phyloP scores from a whole-genome alignment of 1,140 invertebrate genomes.

The Panagrolaimus sp. region DNA sequence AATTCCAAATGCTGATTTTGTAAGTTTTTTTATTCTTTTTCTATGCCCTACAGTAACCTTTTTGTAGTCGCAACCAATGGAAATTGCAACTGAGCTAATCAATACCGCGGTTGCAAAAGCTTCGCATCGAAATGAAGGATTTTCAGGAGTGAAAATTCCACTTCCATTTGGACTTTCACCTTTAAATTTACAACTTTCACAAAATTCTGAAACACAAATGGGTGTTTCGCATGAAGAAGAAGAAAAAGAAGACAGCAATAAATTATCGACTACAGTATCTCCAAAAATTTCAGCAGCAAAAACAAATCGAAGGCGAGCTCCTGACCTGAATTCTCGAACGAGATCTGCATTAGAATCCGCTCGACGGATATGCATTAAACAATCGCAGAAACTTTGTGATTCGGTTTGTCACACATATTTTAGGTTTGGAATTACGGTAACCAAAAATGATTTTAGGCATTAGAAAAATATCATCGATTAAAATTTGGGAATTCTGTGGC shows the following conservation, averaged over 20 bases:
- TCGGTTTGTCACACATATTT: background rate
- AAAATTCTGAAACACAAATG: conserved; percentile 20
- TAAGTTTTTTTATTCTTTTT: background rate
- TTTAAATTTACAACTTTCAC: conserved; percentile 17
- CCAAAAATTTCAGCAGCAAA: too few relatives aligned
- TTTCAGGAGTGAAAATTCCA: conserved; percentile 21
- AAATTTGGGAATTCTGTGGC: conserved; percentile 8
- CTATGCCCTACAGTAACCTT: background rate
- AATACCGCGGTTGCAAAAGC: conserved; percentile 23
- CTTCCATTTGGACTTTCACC: conserved; percentile 23
- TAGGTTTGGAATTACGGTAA: too few relatives aligned
- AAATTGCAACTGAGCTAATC: conserved; percentile 16
- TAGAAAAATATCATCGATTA: conserved; percentile 23
- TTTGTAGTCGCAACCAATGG: conserved; percentile 18
- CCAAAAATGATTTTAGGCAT: background rate
- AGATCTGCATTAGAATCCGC: background rate
- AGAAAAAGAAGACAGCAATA: background rate
- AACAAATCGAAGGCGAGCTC: background rate
- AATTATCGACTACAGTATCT: background rate
- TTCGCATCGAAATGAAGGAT: background rate
- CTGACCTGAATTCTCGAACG: background rate
- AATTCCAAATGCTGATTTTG: conserved; percentile 19
- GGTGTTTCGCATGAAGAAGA: conserved; percentile 11
- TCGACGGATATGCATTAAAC: background rate
- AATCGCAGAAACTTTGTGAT: background rate